Evolutionary conservation across 1,140 invertebrate genomes (phyloP), one percentile per base, ranked within the genome.

Genomic region (Pogonognathellus flavescens): DNA sequence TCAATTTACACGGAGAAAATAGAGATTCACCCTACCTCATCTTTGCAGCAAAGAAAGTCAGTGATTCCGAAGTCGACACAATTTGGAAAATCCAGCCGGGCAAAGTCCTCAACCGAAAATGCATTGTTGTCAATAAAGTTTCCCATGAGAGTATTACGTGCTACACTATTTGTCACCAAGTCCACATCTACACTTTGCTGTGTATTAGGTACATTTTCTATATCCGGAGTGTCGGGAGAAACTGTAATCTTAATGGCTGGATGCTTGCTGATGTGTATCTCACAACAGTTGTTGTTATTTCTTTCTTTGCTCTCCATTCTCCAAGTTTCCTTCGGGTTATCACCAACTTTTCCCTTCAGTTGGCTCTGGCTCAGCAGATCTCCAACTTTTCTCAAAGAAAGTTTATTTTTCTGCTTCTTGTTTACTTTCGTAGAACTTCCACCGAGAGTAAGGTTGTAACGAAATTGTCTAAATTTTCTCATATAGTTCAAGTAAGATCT

Each of bases 31-130:
- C 53, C 83, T 70, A 87, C 84, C 72, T 85, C 86, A 49, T 87
- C 86, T 81, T 72, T 84, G 13, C 81, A 83, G 25, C 87, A 86
- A 11, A 87, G 82, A 82, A 85, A 87, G 52, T 88, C 86, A n/a
- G 84, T 82, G 41, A 88, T 88, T 80, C 87, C 87, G 62, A 88
- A 88, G 59, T 88, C 87, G 18, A 86, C 70, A 72, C 84, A 85
- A 18, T 31, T 82, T 10, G 80, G 80, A 11, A 83, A 49, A 8
- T 86, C 84, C 50, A 53, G 5, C 5, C 25, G 20, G 16, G 53
- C 10, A 22, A 81, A 81, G 13, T 81, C 80, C 14, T 81, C 80
- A 2, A 81, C 22, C n/a, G 70, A 49, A 11, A 76, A 76, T 41
- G 18, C 18, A 9, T 11, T 57, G n/a, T 20, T 20, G 8, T 82